These are phyloP conservation scores for Remorina albescens DNA, from an alignment of 2,797 vertebrate genomes.

Conservation along the genomic window DNA sequence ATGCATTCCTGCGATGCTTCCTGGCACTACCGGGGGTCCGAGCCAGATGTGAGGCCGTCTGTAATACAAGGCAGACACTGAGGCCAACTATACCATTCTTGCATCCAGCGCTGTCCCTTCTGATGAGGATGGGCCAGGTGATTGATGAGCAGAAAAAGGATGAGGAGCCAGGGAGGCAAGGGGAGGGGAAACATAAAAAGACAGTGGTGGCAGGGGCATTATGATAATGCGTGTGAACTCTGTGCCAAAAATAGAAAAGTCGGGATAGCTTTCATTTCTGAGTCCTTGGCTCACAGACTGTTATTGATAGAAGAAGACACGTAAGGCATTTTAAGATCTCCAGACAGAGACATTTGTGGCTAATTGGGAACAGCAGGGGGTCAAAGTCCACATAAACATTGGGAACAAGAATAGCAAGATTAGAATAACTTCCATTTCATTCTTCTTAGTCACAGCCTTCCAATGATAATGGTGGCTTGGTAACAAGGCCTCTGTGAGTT, in stretches of 20 bases:
- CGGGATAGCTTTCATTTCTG: conserved; percentile 70
- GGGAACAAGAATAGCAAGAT: conserved; percentile 64
- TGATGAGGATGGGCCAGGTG: conserved; percentile 55
- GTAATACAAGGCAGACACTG: conserved; percentile 75
- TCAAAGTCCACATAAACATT: conserved; percentile 70
- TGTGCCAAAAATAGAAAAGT: conserved; percentile 77
- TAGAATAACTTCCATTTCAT: conserved; percentile 70
- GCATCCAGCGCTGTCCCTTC: conserved; percentile 52
- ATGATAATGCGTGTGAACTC: conserved; percentile 66
- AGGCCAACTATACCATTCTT: conserved; percentile 55
- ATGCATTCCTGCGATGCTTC: conserved; percentile 81
- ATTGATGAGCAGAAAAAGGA: conserved; percentile 70
- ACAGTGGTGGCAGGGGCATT: conserved; percentile 25
- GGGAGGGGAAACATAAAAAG: conserved; percentile 58
- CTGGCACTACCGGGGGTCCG: conserved; percentile 70
- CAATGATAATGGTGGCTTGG: conserved; percentile 42
- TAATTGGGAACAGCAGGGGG: conserved; percentile 72
- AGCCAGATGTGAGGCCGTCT: conserved; percentile 70
- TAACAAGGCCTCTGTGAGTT: conserved; percentile 40
- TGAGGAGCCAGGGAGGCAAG: conserved; percentile 45
- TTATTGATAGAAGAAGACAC: conserved; percentile 74
- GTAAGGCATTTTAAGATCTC: conserved; percentile 58
- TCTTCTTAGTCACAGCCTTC: conserved; percentile 72
- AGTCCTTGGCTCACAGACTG: conserved; percentile 70
- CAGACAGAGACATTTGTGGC: conserved; percentile 53